Evolutionary conservation across 1,140 invertebrate genomes (phyloP), one percentile per base, ranked within the genome.

Genomic region (Heterodera schachtii): DNA sequence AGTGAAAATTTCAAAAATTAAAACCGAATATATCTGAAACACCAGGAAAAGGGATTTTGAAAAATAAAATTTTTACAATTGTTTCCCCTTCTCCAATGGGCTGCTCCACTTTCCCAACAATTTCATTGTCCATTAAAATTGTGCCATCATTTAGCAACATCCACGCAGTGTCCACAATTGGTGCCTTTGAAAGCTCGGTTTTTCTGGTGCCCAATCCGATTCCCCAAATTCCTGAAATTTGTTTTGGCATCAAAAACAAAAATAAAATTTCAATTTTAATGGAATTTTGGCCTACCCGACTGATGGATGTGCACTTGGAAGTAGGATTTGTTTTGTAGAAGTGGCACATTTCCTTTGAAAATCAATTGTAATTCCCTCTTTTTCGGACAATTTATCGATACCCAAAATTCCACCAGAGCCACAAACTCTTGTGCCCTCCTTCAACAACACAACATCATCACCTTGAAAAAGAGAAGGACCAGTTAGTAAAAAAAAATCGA

Each of bases 301-400:
- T 98, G 96, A 91, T 98, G 96, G 81, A 99, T 91, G 92, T 98
- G 98, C 3, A 98, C 94, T 93, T 99, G 97, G 92, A 98, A 99
- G 91, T 98, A 99, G 19, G 96, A 95, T 92, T 99, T 99, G 85
- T 96, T 97, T 91, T 99, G 97, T 16, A 95, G 94, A 74, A 96
- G 92, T 0, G 97, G 96, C 44, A 95, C 95, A 41, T 71, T 71
- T 31, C 69, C 69, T 71, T 41, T 31, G 1, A 70, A 70, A 19
- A 70, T 19, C 67, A 31, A 70, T 70, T 70, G 8, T 31, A 13
- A 70, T 13, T 9, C n/a, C 41, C 67, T 70, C 41, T n/a, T 16
- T 43, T 7, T 43, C 5, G 6, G n/a, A 31, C n/a, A 71, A 43
- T 43, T 43, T 41, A 11, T 71, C 31, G 31, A 90, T 97, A 9